These are phyloP conservation scores for Teleiodes luculella DNA, from an alignment of 2,888 invertebrate genomes.

Conservation along the genomic window DNA sequence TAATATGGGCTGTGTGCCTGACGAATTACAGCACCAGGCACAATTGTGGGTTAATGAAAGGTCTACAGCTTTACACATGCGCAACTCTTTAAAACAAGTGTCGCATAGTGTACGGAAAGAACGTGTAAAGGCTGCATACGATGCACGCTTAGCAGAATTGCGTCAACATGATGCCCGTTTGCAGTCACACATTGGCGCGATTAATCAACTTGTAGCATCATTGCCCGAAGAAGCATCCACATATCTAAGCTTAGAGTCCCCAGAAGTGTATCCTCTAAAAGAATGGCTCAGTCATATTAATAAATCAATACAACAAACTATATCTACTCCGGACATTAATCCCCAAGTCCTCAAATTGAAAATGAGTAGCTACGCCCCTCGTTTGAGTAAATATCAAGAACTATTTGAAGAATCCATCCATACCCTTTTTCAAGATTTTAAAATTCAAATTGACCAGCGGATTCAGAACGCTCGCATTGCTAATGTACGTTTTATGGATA, in stretches of 20 bases:
- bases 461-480: slow-evolving; percentile 58
- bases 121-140: slow-evolving; percentile 45
- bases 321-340: slow-evolving; percentile 33
- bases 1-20: slow-evolving; percentile 44
- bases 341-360: slow-evolving; percentile 48
- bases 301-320: slow-evolving; percentile 36
- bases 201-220: slow-evolving; percentile 40
- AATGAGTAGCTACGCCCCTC: slow-evolving; percentile 53
- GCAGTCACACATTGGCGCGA: slow-evolving; percentile 51
- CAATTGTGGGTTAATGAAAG: slow-evolving; percentile 54
- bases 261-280: slow-evolving; percentile 50
- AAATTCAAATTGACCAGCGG: slow-evolving; percentile 38
- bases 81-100: slow-evolving; percentile 53
- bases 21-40: slow-evolving; percentile 47
- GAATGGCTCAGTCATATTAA: slow-evolving; percentile 44
- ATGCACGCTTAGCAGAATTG: slow-evolving; percentile 47
- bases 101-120: slow-evolving; percentile 56
- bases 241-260: slow-evolving; percentile 41
- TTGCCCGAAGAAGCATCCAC: slow-evolving; percentile 43
- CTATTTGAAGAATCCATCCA: slow-evolving; percentile 53
- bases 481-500: slow-evolving; percentile 51
- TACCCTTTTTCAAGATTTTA: slow-evolving; percentile 35
- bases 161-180: slow-evolving; percentile 50
- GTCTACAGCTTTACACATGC: slow-evolving; percentile 42
- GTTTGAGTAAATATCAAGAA: slow-evolving; percentile 45